These are phyloP conservation scores for Rhinoptilus africanus DNA, from an alignment of 2,113 vertebrate species.

Conservation along the genomic window DNA sequence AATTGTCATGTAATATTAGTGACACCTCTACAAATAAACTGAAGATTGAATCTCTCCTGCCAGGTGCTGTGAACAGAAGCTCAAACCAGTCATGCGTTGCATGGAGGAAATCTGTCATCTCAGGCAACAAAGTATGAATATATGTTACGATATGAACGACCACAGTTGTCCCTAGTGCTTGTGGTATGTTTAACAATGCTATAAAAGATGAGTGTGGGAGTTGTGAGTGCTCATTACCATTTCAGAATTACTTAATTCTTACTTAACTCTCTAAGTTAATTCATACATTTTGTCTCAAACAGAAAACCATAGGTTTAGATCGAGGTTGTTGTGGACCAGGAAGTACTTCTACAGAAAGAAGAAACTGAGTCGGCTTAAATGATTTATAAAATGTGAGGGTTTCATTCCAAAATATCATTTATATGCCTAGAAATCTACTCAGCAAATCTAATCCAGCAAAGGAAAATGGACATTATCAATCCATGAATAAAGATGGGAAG, in stretches of 20 bases:
- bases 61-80: background rate
- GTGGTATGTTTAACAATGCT: background rate
- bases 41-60: background rate
- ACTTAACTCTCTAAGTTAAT: background rate
- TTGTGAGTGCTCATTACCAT: background rate
- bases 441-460: background rate
- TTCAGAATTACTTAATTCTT: constrained; percentile 6
- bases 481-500: constrained; percentile 9
- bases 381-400: constrained; percentile 9
- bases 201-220: background rate
- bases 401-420: constrained; percentile 36
- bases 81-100: background rate
- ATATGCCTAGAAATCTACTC: background rate
- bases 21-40: background rate
- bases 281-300: background rate
- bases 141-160: background rate
- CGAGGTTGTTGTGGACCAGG: background rate
- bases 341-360: background rate
- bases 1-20: background rate
- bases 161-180: background rate
- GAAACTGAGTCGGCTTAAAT: background rate
- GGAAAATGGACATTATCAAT: constrained; percentile 14
- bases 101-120: background rate
- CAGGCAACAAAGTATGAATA: background rate
- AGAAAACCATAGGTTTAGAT: background rate